These are phyloP conservation scores for Samia ricini DNA, from an alignment of 1,140 invertebrate genomes.

Conservation along the genomic window DNA sequence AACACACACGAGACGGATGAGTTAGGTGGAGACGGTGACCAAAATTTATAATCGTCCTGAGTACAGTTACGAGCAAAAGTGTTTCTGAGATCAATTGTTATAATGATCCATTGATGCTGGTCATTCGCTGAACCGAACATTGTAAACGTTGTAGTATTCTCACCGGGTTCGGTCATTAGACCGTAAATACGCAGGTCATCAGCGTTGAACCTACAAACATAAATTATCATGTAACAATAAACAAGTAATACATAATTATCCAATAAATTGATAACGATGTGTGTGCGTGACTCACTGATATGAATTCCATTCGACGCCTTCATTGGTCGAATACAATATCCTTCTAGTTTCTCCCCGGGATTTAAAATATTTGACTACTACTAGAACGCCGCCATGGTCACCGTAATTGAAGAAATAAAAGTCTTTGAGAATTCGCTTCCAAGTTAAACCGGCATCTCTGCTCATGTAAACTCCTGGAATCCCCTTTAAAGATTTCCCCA, in stretches of 20 bases:
- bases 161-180: conserved; percentile 93
- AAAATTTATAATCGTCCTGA: conserved; percentile 90
- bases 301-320: conserved; percentile 89
- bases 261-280: background rate
- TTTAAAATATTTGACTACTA: conserved; percentile 90
- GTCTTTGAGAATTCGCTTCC: conserved; percentile 89
- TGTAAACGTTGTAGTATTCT: conserved; percentile 94
- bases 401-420: conserved; percentile 93
- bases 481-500: conserved; percentile 88
- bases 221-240: background rate
- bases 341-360: conserved; percentile 85
- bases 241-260: background rate
- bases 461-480: conserved; percentile 90
- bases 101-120: conserved; percentile 91
- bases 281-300: conserved; percentile 70
- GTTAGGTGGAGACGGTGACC: conserved; percentile 85
- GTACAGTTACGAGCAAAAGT: conserved; percentile 84
- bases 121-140: conserved; percentile 90
- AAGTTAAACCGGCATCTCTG: conserved; percentile 89
- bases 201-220: conserved; percentile 80
- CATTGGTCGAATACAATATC: conserved; percentile 91
- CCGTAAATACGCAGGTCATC: conserved; percentile 89
- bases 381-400: conserved; percentile 92
- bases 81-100: conserved; percentile 88
- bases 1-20: conserved; percentile 85